Conservation (phyloP, 2,797 vertebrate genomes). For the Cichlasoma orientale region DNA sequence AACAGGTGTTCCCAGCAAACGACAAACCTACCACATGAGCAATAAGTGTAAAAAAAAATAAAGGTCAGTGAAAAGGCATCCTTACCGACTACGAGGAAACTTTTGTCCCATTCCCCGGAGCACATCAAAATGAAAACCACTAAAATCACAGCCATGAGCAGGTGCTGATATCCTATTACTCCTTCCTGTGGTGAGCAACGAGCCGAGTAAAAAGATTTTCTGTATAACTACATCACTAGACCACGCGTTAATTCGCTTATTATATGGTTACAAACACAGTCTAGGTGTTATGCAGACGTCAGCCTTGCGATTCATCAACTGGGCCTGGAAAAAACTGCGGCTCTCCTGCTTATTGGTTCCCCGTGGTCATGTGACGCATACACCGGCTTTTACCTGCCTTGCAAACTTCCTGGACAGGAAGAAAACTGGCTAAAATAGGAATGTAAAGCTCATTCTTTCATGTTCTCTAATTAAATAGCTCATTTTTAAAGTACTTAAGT, state of each 20-base stretch:
- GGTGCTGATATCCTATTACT: conserved; percentile 8
- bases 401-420: neutral
- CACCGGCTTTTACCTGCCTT: conserved; percentile 24
- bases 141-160: conserved; percentile 57
- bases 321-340: conserved; percentile 57
- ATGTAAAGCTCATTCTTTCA: neutral
- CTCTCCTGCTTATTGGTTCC: conserved; percentile 44
- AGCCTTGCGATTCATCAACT: neutral
- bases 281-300: neutral
- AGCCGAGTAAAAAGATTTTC: neutral
- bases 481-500: too few species aligned
- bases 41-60: neutral
- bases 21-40: neutral
- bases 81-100: conserved; percentile 59
- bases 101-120: conserved; percentile 33
- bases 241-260: neutral
- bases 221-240: conserved; percentile 17
- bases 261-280: neutral
- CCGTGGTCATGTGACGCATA: conserved; percentile 49
- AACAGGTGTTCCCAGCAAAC: neutral
- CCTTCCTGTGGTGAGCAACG: conserved; percentile 1
- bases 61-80: neutral
- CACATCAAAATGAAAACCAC: conserved; percentile 41
- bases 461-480: too few species aligned
- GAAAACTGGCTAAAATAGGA: neutral